A percentile compares a stretch with the other conserved stretches of the same genome.
Evolutionary conservation across 2,888 invertebrate species (phyloP).

Genomic region (Galerucella pusilla): DNA sequence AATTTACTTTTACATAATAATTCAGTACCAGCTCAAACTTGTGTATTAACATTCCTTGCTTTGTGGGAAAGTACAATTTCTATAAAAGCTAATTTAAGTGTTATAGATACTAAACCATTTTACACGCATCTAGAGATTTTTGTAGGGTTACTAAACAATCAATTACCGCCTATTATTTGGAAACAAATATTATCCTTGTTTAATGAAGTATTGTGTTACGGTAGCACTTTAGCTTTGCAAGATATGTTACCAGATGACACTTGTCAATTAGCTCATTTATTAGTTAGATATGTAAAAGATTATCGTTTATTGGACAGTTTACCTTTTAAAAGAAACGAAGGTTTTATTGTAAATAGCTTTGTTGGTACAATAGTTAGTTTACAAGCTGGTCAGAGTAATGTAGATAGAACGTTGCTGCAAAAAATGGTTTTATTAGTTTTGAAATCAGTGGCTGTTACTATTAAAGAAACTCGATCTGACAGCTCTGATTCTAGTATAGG

Average conservation of each 20-base stretch:
- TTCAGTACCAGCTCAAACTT: constrained; percentile 75
- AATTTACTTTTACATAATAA: constrained; percentile 70
- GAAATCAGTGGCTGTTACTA: constrained; percentile 89
- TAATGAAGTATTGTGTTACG: constrained; percentile 91
- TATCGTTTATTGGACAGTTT: constrained; percentile 76
- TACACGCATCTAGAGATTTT: constrained; percentile 86
- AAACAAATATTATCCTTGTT: constrained; percentile 86
- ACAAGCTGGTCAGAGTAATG: constrained; percentile 60
- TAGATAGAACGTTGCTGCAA: constrained; percentile 84
- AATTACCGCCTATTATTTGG: constrained; percentile 85
- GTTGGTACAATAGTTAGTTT: constrained; percentile 61
- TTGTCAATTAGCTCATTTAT: constrained; percentile 85
- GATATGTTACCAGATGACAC: constrained; percentile 90
- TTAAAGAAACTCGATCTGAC: constrained; percentile 89
- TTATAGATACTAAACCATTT: constrained; percentile 89
- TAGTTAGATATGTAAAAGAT: constrained; percentile 88
- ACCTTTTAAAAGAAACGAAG: constrained; percentile 61
- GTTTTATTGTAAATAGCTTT: constrained; percentile 63
- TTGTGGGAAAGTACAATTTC: constrained; percentile 92
- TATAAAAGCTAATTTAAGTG: constrained; percentile 89
- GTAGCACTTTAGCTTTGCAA: constrained; percentile 88
- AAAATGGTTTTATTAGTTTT: constrained; percentile 88
- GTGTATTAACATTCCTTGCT: constrained; percentile 83
- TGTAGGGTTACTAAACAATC: constrained; percentile 75
- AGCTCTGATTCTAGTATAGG: constrained; percentile 85